Conservation (phyloP, 2,797 vertebrate genomes). For the Sebastes hopkinsi region DNA sequence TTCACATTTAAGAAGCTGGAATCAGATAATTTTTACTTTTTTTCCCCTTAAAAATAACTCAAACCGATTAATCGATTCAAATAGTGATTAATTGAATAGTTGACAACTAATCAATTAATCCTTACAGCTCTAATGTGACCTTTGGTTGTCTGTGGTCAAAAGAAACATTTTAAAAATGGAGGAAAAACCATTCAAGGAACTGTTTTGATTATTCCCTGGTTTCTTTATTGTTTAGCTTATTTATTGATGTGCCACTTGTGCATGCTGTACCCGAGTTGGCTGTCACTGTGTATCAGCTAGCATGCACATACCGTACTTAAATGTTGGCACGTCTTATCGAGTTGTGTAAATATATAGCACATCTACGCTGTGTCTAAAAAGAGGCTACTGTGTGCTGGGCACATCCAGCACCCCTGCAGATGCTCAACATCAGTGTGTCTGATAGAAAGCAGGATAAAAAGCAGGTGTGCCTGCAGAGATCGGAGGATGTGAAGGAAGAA, state of each 20-base stretch:
- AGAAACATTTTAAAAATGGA: background rate
- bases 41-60: too few relatives aligned
- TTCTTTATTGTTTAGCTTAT: background rate
- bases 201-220: background rate
- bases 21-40: too few relatives aligned
- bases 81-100: too few relatives aligned
- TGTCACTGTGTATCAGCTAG: background rate
- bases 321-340: background rate
- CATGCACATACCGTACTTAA: background rate
- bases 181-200: background rate
- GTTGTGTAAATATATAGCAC: background rate
- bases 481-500: constrained; percentile 43
- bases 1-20: too few relatives aligned
- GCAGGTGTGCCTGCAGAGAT: constrained; percentile 43
- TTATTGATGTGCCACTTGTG: too few relatives aligned
- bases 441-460: constrained; percentile 54
- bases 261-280: background rate
- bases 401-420: constrained; percentile 45
- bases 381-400: background rate
- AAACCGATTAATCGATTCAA: too few relatives aligned
- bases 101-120: too few relatives aligned
- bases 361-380: constrained; percentile 24
- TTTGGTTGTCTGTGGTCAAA: background rate
- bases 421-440: constrained; percentile 24
- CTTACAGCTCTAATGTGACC: background rate